Evolutionary conservation across 2,113 vertebrate species (phyloP), one percentile per base, ranked within the genome.

Genomic region (Tragulus kanchil): DNA sequence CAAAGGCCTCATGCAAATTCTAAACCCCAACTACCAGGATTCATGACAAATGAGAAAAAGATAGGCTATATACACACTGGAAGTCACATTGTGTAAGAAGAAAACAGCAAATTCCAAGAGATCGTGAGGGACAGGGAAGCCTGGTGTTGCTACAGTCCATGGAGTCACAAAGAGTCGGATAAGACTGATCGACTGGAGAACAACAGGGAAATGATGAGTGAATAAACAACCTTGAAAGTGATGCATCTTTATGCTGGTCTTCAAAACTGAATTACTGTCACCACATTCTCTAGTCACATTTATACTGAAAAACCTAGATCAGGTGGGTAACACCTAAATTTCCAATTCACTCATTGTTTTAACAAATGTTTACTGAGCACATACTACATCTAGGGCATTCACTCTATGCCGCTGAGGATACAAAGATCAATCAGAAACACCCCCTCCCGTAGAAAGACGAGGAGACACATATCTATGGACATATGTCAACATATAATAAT

Each of bases 11-110:
- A 6, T 45, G 65, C 13, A 65, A 84, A 94, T 54, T 82, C 50
- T 50, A 67, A 64, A 82, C 8, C 31, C 19, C 73, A 82, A 69
- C 82, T 58, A 78, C 17, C 31, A 36, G 42, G 65, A 86, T 75
- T 69, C 78, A 48, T 14, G 81, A 93, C 61, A 90, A 85, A 71
- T 73, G 77, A 95, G 84, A 94, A 92, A 92, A 71, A 52, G 42
- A 59, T 1, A 94, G n/a, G 5, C 54, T 42, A 61, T 0, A 75
- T 11, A 36, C 3, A 42, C 25, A 92, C 1, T 79, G 61, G 64
- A 79, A 94, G 96, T 79, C 81, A 95, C 67, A 84, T 1, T 82
- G 10, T 88, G 0, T 48, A 87, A 78, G 25, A 52, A 25, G 71
- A 96, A 96, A 79, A 71, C 16, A 19, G 36, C 69, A 73, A 73